A percentile compares a stretch with the other conserved stretches of the same genome.
These are phyloP conservation scores for Eupristina koningsbergeri DNA, from an alignment of 1,140 invertebrate species.

Conservation along the genomic window DNA sequence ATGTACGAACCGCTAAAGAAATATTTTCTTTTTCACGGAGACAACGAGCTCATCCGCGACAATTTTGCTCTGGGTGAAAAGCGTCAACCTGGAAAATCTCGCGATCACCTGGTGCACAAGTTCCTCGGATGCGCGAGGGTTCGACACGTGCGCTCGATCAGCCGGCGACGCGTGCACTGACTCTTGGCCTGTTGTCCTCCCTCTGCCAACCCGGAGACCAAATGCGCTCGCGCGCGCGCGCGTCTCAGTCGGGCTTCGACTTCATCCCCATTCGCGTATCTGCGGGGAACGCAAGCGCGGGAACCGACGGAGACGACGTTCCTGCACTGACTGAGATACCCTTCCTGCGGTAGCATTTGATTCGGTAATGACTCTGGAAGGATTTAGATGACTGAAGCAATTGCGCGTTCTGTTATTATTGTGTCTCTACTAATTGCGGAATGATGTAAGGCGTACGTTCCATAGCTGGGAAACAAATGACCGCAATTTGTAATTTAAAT, in stretches of 20 bases:
- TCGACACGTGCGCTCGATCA: conserved; percentile 59
- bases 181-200: conserved; percentile 7
- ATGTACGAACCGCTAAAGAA: no score
- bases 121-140: no score
- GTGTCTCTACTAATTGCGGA: background rate
- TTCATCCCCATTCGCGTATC: conserved; percentile 54
- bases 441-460: background rate
- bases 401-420: background rate
- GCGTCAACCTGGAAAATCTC: no score
- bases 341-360: no score
- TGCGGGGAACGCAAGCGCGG: conserved; percentile 40
- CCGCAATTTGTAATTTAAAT: no score
- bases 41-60: no score
- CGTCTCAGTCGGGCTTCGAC: background rate
- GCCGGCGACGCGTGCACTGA: conserved; percentile 69
- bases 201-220: no score
- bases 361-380: background rate
- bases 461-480: no score
- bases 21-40: no score
- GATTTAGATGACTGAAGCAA: background rate
- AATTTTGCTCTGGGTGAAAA: no score
- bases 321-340: background rate
- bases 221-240: background rate
- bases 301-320: background rate
- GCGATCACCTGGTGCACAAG: background rate